Base-by-base conservation (phyloP, 2,888 invertebrate genomes). In the Gerris lacustris region DNA sequence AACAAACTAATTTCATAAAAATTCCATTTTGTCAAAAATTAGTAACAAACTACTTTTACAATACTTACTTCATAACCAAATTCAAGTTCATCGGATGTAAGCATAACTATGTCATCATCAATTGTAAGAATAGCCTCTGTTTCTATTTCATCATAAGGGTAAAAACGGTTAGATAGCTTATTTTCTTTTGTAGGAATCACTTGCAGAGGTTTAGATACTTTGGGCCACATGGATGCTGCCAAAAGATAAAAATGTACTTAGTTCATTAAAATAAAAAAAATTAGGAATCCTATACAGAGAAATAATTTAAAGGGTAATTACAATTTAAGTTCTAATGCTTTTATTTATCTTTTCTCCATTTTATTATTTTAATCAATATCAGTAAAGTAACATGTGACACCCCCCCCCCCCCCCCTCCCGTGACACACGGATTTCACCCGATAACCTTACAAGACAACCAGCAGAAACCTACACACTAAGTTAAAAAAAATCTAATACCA, bases 31-130 rank as follows among this genome's bases (percentile, higher is more conserved):
- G 31, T 31, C 31, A 31, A 31, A 31, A 31, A 31, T 31, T 2
- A 2, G 31, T 31, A 31, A 31, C 31, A 31, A 31, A 31, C 31
- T 31, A 31, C 31, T 31, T 31, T 31, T 31, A 31, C 31, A 31
- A 68, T 17, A 75, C 75, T 71, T 78, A 84, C 84, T 81, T 86
- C 87, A 83, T 84, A 94, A 80, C 93, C 96, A 83, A 97, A 97
- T 82, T 97, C 96, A 73, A 97, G 83, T 82, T 97, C 97, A 81
- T 97, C 96, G 0, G 93, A 87, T 44, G 95, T 96, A 76, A 96
- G 81, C 96, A 96, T 96, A 44, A 93, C 86, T 76, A 96, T 96
- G 79, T 96, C 96, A 80, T 97, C 96, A 79, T 97, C 96, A 74
- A 97, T 90, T 5, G 96, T 93, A 77, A 97, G 82, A 76, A 97